These are phyloP conservation scores for Geophilus truncorum DNA, from an alignment of 2,888 invertebrate genomes.

Conservation along the genomic window DNA sequence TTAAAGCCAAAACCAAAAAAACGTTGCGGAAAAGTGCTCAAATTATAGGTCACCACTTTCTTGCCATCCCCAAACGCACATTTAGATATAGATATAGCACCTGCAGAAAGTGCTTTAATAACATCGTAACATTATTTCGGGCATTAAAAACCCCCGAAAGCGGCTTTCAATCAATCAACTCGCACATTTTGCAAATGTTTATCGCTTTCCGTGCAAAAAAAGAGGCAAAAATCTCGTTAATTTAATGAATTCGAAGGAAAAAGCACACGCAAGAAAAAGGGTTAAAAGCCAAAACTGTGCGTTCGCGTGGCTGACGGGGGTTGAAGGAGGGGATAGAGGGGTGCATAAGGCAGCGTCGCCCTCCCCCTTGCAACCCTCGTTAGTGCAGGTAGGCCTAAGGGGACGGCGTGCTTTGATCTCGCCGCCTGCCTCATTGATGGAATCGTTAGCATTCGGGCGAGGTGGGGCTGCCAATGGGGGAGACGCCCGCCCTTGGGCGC, in stretches of 20 bases:
- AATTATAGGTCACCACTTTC: no score
- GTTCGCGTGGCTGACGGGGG: background rate
- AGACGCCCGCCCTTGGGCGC: conserved; percentile 11
- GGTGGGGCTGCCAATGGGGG: conserved; percentile 16
- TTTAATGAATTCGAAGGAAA: background rate
- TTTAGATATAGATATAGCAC: no score
- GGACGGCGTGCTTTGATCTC: conserved; percentile 17
- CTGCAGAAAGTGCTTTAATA: no score
- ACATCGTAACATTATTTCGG: no score
- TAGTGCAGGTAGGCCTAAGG: conserved; percentile 22
- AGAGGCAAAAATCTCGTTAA: no score
- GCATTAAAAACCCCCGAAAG: no score
- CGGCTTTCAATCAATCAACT: no score
- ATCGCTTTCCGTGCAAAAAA: no score
- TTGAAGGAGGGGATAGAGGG: background rate
- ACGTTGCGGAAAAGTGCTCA: no score
- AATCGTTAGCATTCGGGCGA: conserved; percentile 23
- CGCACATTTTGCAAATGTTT: no score
- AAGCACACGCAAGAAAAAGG: background rate
- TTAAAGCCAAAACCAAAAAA: no score
- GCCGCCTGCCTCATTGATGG: background rate
- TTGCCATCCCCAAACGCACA: no score
- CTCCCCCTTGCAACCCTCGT: conserved; percentile 2
- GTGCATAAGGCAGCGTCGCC: background rate
- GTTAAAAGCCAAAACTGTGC: background rate